A percentile compares a stretch with the other conserved stretches of the same genome.
Conservation (phyloP, 2,888 invertebrate genomes). For the Chironomus riparius region DNA sequence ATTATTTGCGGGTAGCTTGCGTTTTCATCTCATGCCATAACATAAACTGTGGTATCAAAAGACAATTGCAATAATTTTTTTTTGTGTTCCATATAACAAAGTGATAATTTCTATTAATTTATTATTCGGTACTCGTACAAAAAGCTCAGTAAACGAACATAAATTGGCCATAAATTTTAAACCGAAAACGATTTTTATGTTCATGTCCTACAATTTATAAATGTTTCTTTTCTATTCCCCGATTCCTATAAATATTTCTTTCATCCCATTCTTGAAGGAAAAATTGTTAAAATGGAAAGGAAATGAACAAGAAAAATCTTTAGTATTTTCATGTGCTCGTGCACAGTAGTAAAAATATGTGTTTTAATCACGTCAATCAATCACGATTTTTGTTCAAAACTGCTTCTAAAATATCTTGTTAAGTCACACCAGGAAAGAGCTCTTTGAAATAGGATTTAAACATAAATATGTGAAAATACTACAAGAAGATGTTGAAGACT, state of each 20-base stretch:
- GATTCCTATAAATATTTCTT: not conserved
- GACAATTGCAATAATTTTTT: too few relatives aligned
- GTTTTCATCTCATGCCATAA: too few relatives aligned
- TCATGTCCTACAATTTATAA: not conserved
- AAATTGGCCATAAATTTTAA: not conserved
- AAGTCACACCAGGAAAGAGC: not conserved
- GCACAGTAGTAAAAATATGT: not conserved
- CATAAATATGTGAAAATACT: too few relatives aligned
- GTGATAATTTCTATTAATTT: not conserved
- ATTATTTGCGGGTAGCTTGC: too few relatives aligned
- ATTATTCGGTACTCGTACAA: not conserved
- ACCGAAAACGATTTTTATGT: not conserved
- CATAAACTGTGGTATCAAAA: too few relatives aligned
- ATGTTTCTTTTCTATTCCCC: not conserved
- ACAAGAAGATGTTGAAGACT: too few relatives aligned
- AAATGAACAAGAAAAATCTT: not conserved
- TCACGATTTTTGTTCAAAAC: not conserved
- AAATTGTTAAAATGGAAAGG: not conserved
- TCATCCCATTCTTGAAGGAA: not conserved
- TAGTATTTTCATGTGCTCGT: not conserved
- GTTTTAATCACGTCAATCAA: not conserved
- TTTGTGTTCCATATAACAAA: not conserved
- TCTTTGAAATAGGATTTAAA: too few relatives aligned
- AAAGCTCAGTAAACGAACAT: not conserved
- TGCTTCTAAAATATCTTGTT: not conserved